Evolutionary conservation across 2,797 vertebrate species (phyloP).

Genomic region (Tenualosa ilisha): DNA sequence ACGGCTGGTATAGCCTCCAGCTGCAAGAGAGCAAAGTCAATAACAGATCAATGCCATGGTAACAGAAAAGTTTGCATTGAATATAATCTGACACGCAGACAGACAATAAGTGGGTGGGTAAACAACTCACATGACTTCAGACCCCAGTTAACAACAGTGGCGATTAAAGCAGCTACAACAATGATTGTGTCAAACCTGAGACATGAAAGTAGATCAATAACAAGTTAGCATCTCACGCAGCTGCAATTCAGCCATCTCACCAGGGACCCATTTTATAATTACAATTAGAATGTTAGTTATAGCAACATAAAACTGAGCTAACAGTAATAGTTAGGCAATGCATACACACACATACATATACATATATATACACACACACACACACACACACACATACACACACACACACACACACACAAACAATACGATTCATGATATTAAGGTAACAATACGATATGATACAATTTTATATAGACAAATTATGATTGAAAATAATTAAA

Average conservation of each 20-base stretch:
- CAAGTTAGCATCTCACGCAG: background rate
- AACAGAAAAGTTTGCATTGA: background rate
- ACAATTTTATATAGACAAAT: no score
- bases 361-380: no score
- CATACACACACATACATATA: no score
- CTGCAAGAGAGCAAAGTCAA: constrained; percentile 60
- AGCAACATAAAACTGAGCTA: no score
- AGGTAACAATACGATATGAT: no score
- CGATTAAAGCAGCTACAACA: constrained; percentile 84
- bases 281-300: background rate
- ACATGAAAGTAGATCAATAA: background rate
- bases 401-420: no score
- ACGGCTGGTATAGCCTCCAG: constrained; percentile 80
- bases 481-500: no score
- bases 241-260: background rate
- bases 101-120: background rate
- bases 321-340: no score
- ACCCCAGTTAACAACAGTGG: constrained; percentile 78
- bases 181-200: constrained; percentile 91
- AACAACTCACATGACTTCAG: constrained; percentile 78
- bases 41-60: background rate
- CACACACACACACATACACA: no score
- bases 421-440: no score
- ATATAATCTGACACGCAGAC: background rate
- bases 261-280: background rate